Evolutionary conservation across 2,888 invertebrate species (phyloP), one percentile per base, ranked within the genome.

Genomic region (Peribatodes rhomboidaria): DNA sequence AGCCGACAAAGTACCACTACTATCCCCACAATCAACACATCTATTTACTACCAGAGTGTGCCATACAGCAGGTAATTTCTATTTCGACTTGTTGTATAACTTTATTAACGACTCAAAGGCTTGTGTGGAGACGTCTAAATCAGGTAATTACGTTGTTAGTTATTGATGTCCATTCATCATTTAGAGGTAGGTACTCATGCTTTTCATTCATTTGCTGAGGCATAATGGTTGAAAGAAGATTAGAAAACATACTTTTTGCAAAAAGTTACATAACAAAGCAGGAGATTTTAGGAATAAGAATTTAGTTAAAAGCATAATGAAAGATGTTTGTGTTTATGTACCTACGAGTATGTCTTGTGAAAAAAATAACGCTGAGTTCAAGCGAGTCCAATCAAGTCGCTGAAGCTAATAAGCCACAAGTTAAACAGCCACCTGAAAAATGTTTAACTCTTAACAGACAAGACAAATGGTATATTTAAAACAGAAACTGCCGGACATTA

Each of bases 1-100:
- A 98, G 86, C 98, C 98, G 27, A 98, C 98, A 70, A 98, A 98
- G 93, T 98, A 98, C 91, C 98, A 98, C 89, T 98, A 98, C 93
- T 98, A 98, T 89, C 98, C 98, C 33, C 98, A 98, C 92, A 98
- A 98, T 91, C 98, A 98, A 89, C 98, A 98, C 91, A 97, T 98
- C 82, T 98, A 98, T 92, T 93, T 98, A 81, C 94, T 98, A 77
- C 98, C 98, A 69, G 98, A 98, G 92, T 98, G 98, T 91, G 98
- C 98, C 73, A 97, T 98, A 79, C 98, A 98, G 92, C 98, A 98
- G 94, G 97, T 93, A 84, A 85, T 78, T 76, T 65, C 64, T 69
- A 68, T 59, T 74, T 70, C 65, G 55, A 65, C 62, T 61, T 65
- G 65, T 77, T 67, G 11, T 20, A 14, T 53, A 58, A 71, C 70